Base-by-base conservation (phyloP, 2,888 invertebrate genomes). In the Synergus umbraculus region DNA sequence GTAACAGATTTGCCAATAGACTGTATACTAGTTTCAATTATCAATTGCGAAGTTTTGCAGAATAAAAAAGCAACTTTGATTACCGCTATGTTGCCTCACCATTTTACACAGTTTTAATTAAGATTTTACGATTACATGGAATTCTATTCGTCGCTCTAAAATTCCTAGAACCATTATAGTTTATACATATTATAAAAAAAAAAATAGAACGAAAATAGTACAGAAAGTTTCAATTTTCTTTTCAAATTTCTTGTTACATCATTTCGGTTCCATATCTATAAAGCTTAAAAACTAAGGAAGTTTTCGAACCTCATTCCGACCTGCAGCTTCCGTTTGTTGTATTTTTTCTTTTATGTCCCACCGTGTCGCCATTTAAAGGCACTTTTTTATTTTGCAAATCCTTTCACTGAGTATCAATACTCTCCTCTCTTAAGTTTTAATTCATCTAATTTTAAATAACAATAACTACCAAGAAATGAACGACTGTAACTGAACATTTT, bases 271-370 rank as follows among this genome's bases (percentile, higher is more conserved):
- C 15, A 13, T 49, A 83, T 79, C 86, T 89, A 84, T 86, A 83
- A 85, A 89, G 85, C 88, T 90, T 90, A 90, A 81, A 85, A 88
- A 85, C 89, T 89, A 88, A 85, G 89, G 87, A 89, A 90, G 88
- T 90, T 86, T 90, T 86, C 87, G 86, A 86, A 88, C 89, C 85
- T 86, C 86, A 85, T 83, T 86, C 87, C 86, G 86, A 87, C 84
- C 86, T 88, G 86, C 86, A 86, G 85, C 84, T 80, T 81, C 78
- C 66, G 46, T 46, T 46, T 46, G 82, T 85, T 85, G 85, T 86
- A 86, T 84, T 86, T 83, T 86, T 84, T 85, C 82, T 85, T 82
- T 86, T 84, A 88, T 86, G 86, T 89, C 85, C 13, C 15, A 49
- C 86, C 87, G 83, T 86, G 86, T 83, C 83, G 81, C 85, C 80